These are phyloP conservation scores for Montipora sp. DNA, from an alignment of 64 coral and sea anemone genomes.

Conservation along the genomic window DNA sequence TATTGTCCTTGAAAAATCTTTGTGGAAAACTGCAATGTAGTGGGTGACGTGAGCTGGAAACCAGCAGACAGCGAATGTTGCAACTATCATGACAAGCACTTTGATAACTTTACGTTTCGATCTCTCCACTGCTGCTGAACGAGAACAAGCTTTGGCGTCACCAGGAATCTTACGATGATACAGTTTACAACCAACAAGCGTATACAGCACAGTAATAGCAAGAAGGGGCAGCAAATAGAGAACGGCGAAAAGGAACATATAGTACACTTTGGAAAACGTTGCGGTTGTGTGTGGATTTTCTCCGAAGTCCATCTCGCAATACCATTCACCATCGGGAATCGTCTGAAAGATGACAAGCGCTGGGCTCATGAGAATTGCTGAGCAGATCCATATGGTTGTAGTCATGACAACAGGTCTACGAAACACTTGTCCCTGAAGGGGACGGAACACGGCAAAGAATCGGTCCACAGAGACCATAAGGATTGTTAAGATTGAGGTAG, in stretches of 20 bases:
- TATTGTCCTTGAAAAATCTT: neutral
- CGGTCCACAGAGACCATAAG: slow-evolving; percentile 75
- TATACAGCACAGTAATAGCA: slow-evolving; percentile 35
- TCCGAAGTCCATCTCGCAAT: slow-evolving; percentile 26
- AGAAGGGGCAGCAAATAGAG: slow-evolving; percentile 69
- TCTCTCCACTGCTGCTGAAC: slow-evolving; percentile 4
- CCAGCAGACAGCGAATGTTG: slow-evolving; percentile 78
- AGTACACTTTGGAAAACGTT: slow-evolving; percentile 51
- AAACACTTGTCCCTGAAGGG: slow-evolving; percentile 60
- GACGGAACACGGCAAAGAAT: slow-evolving; percentile 73
- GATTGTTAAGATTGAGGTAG: slow-evolving; percentile 75
- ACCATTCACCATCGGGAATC: neutral
- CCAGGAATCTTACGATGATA: slow-evolving; percentile 72
- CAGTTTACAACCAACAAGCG: slow-evolving; percentile 59
- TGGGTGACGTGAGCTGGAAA: slow-evolving; percentile 80
- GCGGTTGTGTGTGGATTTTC: neutral
- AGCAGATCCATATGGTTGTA: slow-evolving; percentile 60
- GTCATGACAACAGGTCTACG: slow-evolving; percentile 65
- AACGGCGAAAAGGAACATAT: slow-evolving; percentile 46
- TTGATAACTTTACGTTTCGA: slow-evolving; percentile 60
- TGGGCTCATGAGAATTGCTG: slow-evolving; percentile 45
- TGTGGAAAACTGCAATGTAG: slow-evolving; percentile 15
- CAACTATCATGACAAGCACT: slow-evolving; percentile 65
- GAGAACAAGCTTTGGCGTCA: neutral
- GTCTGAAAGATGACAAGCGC: neutral